Conservation (phyloP, 2,113 vertebrate genomes). For the Raja brachyura region DNA sequence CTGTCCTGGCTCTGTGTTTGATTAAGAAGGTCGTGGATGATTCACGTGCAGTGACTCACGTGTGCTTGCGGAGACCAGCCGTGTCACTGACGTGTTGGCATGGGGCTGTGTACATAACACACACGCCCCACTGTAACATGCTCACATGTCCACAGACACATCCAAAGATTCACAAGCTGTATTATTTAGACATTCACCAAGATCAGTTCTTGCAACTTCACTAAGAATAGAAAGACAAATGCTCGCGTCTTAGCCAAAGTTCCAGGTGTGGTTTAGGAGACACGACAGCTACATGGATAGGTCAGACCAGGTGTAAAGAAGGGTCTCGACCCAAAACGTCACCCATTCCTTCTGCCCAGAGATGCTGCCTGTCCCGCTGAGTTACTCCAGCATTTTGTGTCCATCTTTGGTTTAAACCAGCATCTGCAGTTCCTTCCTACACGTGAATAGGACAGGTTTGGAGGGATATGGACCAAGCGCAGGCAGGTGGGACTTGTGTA, state of each 20-base stretch:
- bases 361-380: too few relatives aligned
- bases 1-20: neutral
- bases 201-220: neutral
- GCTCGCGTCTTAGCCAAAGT: neutral
- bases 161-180: neutral
- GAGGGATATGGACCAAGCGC: too few relatives aligned
- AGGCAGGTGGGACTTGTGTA: too few relatives aligned
- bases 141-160: neutral
- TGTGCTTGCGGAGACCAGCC: neutral
- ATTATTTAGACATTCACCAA: neutral
- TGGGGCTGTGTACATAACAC: neutral
- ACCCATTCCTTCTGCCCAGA: too few relatives aligned
- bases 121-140: neutral
- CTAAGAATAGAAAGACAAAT: neutral
- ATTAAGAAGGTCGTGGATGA: neutral
- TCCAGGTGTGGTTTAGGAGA: neutral
- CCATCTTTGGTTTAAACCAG: too few relatives aligned
- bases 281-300: too few relatives aligned
- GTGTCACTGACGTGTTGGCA: neutral
- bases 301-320: too few relatives aligned
- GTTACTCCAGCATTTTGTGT: too few relatives aligned
- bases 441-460: too few relatives aligned
- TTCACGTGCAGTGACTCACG: constrained; percentile 21
- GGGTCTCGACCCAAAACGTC: too few relatives aligned
- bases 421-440: too few relatives aligned